A percentile compares a stretch with the other conserved stretches of the same genome.
Conservation (phyloP, 1,140 invertebrate species). For the roundworm (Caenorhabditis elegans) region WBcel235 BX284602.5:8054001-8054500, state of each 20-base stretch:
- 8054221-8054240: constrained; percentile 35
- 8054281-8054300: constrained; percentile 38
- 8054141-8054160: constrained; percentile 40
- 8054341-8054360: not conserved
- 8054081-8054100: too few relatives aligned
- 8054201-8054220: constrained; percentile 31
- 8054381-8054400: constrained; percentile 5
- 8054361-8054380: not conserved
- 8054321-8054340: constrained; percentile 4
- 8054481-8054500: too few relatives aligned
- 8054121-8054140: not conserved
- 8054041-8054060: constrained; percentile 10
- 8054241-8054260: constrained; percentile 34
- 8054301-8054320: constrained; percentile 9
- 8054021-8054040: constrained; percentile 42
- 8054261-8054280: constrained; percentile 40
- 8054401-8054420: not conserved
- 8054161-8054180: constrained; percentile 27
- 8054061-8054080: too few relatives aligned
- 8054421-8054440: not conserved
- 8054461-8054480: not conserved
- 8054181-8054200: not conserved
- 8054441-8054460: not conserved
- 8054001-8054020: constrained; percentile 33
- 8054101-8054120: not conserved